Evolutionary conservation across 2,888 invertebrate species (phyloP), one percentile per base, ranked within the genome.

Genomic region (Cosmopolites sordidus): DNA sequence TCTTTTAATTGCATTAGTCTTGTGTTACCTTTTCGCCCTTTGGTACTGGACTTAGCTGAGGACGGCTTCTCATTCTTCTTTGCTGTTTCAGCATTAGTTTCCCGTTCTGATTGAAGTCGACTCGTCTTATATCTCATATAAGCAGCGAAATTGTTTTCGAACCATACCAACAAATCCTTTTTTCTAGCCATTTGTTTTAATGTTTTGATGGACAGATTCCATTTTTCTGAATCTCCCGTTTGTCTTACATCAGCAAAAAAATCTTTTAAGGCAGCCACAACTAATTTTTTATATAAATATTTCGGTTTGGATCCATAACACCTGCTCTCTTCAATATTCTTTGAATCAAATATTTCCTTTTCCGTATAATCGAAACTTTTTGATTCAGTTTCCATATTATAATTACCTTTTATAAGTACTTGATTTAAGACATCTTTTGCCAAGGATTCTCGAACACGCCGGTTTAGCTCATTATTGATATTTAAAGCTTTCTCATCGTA

Each of bases 161-260:
- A 54, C 49, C 58, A 63, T 27, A 43, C 40, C 11, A 56, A 1
- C 2, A 64, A 33, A 48, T 67, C 66, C 38, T 60, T 60, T 37
- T 63, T 62, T 41, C 63, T 61, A 2, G 65, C 56, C 1, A 63
- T 43, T 30, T 50, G 54, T 16, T 58, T 51, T 16, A 69, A 42
- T 9, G 55, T 58, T 30, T 62, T 56, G 9, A 69, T 51, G 11
- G 61, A 62, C 40, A 63, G 63, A 45, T 67, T 61, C 69, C 69
- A 69, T 11, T 29, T 14, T 16, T 57, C 51, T 5, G 64, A 60
- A 53, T 62, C 60, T 9, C 52, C 38, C 2, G 54, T 45, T 16
- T 57, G 43, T 27, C 50, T 58, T 2, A 66, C 60, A 14, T 51
- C 42, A 1, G 56, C 38, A 46, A 67, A 69, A 46, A 68, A 64